phyloP scores from a whole-genome alignment of 2,888 invertebrate genomes.

The Lepidonotus clava region DNA sequence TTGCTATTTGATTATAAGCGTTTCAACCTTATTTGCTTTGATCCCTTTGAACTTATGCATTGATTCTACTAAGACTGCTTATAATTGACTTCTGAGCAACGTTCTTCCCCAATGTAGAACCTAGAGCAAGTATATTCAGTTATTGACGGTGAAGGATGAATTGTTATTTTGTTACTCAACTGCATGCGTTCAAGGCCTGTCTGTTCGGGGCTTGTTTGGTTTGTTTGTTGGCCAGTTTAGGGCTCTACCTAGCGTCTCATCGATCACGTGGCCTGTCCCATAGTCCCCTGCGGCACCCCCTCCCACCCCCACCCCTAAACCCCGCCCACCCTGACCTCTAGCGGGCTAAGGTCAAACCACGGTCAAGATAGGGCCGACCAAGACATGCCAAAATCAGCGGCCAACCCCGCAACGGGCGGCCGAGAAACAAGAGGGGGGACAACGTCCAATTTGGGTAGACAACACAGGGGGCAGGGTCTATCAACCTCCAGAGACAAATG shows the following conservation, averaged over 20 bases:
- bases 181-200: background rate
- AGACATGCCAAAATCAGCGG: conserved; percentile 40
- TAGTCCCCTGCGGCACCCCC: background rate
- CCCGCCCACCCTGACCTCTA: background rate
- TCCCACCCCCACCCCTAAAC: background rate
- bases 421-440: background rate
- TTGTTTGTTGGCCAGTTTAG: background rate
- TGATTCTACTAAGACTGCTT: too few relatives aligned
- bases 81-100: too few relatives aligned
- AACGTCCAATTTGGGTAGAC: conserved; percentile 36
- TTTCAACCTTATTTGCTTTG: too few relatives aligned
- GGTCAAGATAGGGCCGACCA: background rate
- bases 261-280: conserved; percentile 31
- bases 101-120: too few relatives aligned
- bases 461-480: too few relatives aligned
- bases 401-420: background rate
- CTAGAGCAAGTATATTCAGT: too few relatives aligned
- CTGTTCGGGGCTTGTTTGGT: background rate
- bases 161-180: background rate
- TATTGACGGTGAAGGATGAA: too few relatives aligned
- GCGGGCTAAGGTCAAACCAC: background rate
- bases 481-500: too few relatives aligned
- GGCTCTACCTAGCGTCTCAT: background rate
- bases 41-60: too few relatives aligned
- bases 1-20: too few relatives aligned